Conservation (phyloP, 2,888 invertebrate genomes). For the Lasioglossum figueresi region DNA sequence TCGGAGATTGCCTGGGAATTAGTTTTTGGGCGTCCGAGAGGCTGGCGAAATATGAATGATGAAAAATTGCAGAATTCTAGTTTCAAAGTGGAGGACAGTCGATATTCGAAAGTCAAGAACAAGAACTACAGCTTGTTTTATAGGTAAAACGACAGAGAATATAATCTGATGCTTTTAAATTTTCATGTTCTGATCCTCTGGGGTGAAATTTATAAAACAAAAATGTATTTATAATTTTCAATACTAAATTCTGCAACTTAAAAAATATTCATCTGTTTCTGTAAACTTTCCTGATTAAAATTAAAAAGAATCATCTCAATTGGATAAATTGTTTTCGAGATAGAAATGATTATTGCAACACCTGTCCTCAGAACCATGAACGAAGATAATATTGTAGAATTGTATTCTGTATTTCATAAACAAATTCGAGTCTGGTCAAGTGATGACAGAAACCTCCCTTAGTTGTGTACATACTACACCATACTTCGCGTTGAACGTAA, state of each 20-base stretch:
- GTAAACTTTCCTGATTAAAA: neutral
- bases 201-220: neutral
- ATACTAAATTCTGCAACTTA: neutral
- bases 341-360: neutral
- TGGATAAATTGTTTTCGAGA: neutral
- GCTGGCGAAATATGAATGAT: neutral
- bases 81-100: neutral
- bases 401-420: neutral
- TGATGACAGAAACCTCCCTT: neutral
- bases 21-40: neutral
- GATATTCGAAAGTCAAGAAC: neutral
- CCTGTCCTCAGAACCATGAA: neutral
- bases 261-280: neutral
- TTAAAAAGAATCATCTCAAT: neutral
- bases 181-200: too few species aligned
- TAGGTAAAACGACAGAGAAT: too few species aligned
- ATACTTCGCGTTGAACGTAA: neutral
- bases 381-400: neutral
- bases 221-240: neutral
- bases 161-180: too few species aligned
- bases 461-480: neutral
- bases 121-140: too few species aligned
- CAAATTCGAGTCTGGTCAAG: neutral
- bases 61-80: neutral
- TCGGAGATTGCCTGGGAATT: neutral